Evolutionary conservation across 92 coral and sea anemone genomes (phyloP).

Genomic region (Montipora capitata): DNA sequence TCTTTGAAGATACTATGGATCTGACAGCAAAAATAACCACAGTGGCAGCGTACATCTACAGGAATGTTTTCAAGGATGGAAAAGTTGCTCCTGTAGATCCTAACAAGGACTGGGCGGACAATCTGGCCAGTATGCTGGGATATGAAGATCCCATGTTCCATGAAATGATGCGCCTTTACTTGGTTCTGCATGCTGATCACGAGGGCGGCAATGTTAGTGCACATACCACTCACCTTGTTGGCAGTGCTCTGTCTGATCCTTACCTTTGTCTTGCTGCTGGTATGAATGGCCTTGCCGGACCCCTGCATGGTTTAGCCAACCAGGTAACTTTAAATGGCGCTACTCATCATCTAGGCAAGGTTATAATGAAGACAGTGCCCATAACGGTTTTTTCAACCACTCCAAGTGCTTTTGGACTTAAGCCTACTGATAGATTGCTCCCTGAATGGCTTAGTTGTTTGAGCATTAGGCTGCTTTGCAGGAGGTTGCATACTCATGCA

Average conservation of each 20-base stretch:
- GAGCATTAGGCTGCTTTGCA: too few relatives aligned
- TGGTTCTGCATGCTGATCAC: conserved; percentile 94
- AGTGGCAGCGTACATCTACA: conserved; percentile 96
- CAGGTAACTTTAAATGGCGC: conserved; percentile 70
- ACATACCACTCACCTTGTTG: conserved; percentile 93
- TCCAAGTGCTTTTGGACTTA: too few relatives aligned
- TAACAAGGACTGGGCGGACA: conserved; percentile 94
- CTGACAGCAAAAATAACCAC: conserved; percentile 97
- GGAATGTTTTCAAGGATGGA: conserved; percentile 95
- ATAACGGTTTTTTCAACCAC: too few relatives aligned
- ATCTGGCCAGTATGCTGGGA: conserved; percentile 96
- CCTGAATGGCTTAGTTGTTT: too few relatives aligned
- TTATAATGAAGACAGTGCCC: too few relatives aligned
- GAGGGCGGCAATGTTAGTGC: conserved; percentile 99
- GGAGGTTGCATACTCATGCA: too few relatives aligned
- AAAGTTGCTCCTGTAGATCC: conserved; percentile 98
- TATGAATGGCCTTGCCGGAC: conserved; percentile 99
- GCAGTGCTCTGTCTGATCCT: conserved; percentile 97
- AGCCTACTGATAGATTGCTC: too few relatives aligned
- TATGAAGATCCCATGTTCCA: conserved; percentile 93
- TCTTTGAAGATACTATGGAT: conserved; percentile 98
- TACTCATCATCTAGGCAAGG: too few relatives aligned
- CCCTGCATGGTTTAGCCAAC: conserved; percentile 98
- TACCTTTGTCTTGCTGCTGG: conserved; percentile 99
- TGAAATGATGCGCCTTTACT: conserved; percentile 94